These are phyloP conservation scores for Poeciliopsis infans DNA, from an alignment of 2,797 vertebrate species.

Conservation along the genomic window DNA sequence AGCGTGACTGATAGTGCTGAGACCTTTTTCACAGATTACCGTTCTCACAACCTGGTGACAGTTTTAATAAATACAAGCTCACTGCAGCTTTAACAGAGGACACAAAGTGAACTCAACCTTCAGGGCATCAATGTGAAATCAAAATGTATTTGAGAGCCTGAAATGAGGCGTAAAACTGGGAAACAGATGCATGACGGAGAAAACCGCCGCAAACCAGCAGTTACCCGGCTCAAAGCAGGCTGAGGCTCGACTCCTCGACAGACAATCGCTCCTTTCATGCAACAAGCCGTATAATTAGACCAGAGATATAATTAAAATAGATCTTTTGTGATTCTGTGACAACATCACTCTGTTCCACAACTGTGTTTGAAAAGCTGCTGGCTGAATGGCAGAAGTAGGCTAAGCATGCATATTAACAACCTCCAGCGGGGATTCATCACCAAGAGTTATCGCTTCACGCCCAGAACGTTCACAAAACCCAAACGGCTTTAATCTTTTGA, in stretches of 20 bases:
- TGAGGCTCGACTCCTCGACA: conserved; percentile 19
- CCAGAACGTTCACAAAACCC: conserved; percentile 39
- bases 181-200: conserved; percentile 35
- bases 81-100: too few relatives aligned
- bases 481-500: conserved; percentile 36
- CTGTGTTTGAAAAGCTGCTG: conserved; percentile 46
- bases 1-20: too few relatives aligned
- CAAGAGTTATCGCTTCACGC: conserved; percentile 46
- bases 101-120: background rate
- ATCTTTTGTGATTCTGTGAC: conserved; percentile 61
- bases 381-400: conserved; percentile 54
- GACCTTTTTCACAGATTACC: too few relatives aligned
- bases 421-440: conserved; percentile 52
- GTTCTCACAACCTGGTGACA: too few relatives aligned
- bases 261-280: conserved; percentile 29
- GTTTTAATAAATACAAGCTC: too few relatives aligned
- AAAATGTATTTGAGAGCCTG: conserved; percentile 1
- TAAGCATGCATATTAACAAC: conserved; percentile 58
- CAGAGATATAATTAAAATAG: conserved; percentile 56
- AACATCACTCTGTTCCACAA: conserved; percentile 53
- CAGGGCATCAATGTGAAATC: background rate
- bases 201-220: conserved; percentile 24
- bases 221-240: conserved; percentile 38
- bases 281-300: conserved; percentile 39
- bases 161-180: conserved; percentile 32